A percentile compares a stretch with the other conserved stretches of the same genome.
These are phyloP conservation scores for Tetraodon nigroviridis DNA, from an alignment of 2,113 vertebrate genomes.

Conservation along the genomic window DNA sequence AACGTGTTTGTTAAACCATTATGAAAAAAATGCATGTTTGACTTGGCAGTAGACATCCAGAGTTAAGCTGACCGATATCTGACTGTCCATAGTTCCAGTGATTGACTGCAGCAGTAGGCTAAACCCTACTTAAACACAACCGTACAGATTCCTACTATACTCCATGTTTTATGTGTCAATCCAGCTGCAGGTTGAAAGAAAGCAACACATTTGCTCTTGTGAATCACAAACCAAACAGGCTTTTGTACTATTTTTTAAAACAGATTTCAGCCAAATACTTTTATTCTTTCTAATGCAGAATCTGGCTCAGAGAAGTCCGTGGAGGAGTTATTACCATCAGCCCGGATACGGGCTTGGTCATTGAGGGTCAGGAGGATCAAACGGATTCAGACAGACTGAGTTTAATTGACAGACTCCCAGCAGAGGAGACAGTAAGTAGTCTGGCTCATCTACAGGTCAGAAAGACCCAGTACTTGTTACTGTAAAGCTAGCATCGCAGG, in stretches of 20 bases:
- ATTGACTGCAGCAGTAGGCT: constrained; percentile 46
- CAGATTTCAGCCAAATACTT: constrained; percentile 20
- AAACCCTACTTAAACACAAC: constrained; percentile 54
- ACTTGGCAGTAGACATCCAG: constrained; percentile 17
- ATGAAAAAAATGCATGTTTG: constrained; percentile 18
- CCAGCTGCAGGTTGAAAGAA: constrained; percentile 27
- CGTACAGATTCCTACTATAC: constrained; percentile 30
- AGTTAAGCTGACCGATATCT: constrained; percentile 54
- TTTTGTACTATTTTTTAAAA: constrained; percentile 36
- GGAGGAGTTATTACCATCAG: constrained; percentile 27
- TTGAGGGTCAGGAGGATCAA: constrained; percentile 39
- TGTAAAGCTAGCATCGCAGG: constrained; percentile 12
- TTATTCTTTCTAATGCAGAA: constrained; percentile 34
- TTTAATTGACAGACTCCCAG: constrained; percentile 53
- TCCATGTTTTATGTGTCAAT: constrained; percentile 9
- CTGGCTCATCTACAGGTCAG: constrained; percentile 22
- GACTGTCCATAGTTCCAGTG: constrained; percentile 44
- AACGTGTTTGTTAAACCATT: constrained; percentile 23
- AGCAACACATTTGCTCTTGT: constrained; percentile 21
- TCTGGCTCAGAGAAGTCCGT: constrained; percentile 6
- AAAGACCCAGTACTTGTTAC: constrained; percentile 35
- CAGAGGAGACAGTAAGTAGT: constrained; percentile 18
- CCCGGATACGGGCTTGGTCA: constrained; percentile 11
- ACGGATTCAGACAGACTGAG: constrained; percentile 37
- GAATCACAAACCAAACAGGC: constrained; percentile 22